These are phyloP conservation scores for Lepidotrigona ventralis DNA, from an alignment of 1,140 invertebrate species.

Conservation along the genomic window DNA sequence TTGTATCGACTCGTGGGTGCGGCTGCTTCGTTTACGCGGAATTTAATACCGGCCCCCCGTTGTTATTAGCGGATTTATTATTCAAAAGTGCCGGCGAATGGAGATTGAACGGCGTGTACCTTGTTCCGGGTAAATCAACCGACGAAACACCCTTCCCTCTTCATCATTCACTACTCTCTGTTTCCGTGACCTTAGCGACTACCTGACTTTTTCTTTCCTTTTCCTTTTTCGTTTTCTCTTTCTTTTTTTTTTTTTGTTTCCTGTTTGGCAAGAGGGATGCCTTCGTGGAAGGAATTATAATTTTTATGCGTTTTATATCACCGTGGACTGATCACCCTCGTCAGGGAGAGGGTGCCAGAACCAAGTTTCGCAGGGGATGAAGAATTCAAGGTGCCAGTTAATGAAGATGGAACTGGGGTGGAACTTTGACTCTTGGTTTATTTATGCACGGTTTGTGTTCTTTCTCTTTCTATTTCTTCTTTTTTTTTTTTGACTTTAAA, in stretches of 20 bases:
- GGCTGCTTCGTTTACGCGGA: conserved; percentile 49
- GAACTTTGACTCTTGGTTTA: background rate
- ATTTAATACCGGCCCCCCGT: conserved; percentile 47
- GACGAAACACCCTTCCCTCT: background rate
- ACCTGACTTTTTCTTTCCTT: background rate
- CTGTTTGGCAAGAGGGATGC: too few species aligned
- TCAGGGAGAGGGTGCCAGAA: background rate
- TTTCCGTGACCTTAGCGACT: background rate
- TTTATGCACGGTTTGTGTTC: background rate
- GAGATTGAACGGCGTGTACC: conserved; percentile 39
- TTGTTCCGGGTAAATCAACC: background rate
- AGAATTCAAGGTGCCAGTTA: background rate
- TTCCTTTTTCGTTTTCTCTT: background rate
- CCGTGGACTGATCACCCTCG: background rate
- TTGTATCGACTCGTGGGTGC: conserved; percentile 38
- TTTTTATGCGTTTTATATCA: background rate
- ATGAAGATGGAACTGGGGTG: background rate
- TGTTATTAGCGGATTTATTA: conserved; percentile 52
- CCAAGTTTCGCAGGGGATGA: background rate
- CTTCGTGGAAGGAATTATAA: background rate
- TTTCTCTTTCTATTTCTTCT: too few species aligned
- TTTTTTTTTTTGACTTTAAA: too few species aligned
- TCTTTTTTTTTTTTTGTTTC: background rate
- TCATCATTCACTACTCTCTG: background rate
- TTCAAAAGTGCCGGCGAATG: conserved; percentile 37